phyloP scores from a whole-genome alignment of 2,797 vertebrate species.

The Pangasius larnaudii region DNA sequence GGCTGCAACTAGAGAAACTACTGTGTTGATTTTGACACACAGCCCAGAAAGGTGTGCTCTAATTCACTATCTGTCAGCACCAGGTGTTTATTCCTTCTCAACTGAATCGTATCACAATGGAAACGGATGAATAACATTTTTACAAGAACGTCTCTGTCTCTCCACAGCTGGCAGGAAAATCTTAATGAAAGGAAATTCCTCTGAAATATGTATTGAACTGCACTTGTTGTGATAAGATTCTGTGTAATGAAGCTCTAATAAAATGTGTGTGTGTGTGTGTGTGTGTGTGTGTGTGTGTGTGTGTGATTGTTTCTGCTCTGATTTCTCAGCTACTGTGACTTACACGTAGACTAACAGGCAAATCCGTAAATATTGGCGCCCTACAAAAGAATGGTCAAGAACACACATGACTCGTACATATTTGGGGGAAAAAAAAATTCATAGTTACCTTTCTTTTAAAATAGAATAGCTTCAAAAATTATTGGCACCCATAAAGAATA shows the following conservation, averaged over 20 bases:
- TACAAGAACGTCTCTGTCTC: neutral
- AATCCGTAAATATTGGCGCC: neutral
- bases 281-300: neutral
- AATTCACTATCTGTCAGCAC: neutral
- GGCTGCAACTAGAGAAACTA: neutral
- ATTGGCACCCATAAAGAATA: neutral
- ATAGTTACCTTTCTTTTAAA: neutral
- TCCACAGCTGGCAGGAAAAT: slow-evolving; percentile 35
- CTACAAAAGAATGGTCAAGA: neutral
- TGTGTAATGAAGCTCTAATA: neutral
- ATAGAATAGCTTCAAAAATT: neutral
- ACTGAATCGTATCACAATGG: slow-evolving; percentile 39
- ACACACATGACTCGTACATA: neutral
- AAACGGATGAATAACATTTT: slow-evolving; percentile 23
- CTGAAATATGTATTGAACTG: neutral
- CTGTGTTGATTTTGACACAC: neutral
- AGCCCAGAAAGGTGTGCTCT: slow-evolving; percentile 16
- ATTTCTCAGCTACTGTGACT: neutral
- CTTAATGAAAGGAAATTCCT: slow-evolving; percentile 35
- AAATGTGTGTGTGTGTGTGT: neutral
- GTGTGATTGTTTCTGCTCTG: neutral
- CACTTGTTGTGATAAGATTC: neutral
- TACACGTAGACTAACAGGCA: neutral
- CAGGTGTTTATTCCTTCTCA: slow-evolving; percentile 45
- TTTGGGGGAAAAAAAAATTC: too few species aligned